Evolutionary conservation across 2,797 vertebrate genomes (phyloP).

Genomic region (Centroberyx gerrardi): DNA sequence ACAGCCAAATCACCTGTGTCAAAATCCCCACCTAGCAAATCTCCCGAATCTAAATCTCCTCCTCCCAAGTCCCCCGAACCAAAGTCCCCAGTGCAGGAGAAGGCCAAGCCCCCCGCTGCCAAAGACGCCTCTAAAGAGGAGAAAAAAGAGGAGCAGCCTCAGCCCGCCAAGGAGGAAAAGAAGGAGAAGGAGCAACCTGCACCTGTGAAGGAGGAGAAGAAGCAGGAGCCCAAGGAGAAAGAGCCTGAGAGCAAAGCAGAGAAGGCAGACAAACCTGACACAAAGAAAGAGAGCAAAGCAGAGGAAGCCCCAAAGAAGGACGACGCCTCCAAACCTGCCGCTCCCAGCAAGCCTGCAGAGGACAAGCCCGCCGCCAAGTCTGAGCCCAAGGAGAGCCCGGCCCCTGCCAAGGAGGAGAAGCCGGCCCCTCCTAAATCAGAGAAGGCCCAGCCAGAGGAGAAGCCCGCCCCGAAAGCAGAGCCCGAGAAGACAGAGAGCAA

Average conservation of each 20-base stretch:
- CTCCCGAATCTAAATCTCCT: constrained; percentile 75
- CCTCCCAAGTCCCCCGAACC: constrained; percentile 66
- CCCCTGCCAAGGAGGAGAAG: constrained; percentile 77
- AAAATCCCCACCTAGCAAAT: constrained; percentile 73
- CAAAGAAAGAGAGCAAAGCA: constrained; percentile 77
- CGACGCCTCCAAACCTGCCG: constrained; percentile 65
- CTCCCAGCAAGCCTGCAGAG: constrained; percentile 68
- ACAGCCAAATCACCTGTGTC: constrained; percentile 67
- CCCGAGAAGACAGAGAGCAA: constrained; percentile 76
- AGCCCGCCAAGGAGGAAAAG: constrained; percentile 71
- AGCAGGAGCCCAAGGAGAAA: constrained; percentile 70
- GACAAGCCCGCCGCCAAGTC: constrained; percentile 78
- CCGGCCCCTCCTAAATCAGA: constrained; percentile 65
- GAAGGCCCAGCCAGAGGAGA: constrained; percentile 60
- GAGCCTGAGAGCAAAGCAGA: constrained; percentile 72
- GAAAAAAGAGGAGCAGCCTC: constrained; percentile 70
- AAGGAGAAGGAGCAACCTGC: constrained; percentile 73
- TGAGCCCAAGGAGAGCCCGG: constrained; percentile 66
- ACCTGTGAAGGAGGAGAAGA: constrained; percentile 68
- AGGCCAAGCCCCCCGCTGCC: constrained; percentile 57
- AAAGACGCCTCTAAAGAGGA: constrained; percentile 76
- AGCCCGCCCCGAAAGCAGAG: constrained; percentile 63
- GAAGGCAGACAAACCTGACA: constrained; percentile 67
- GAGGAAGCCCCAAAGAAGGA: constrained; percentile 72
- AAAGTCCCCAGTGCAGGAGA: constrained; percentile 81